These are phyloP conservation scores for Urocitellus parryii DNA, from an alignment of 2,113 vertebrate species.

Conservation along the genomic window DNA sequence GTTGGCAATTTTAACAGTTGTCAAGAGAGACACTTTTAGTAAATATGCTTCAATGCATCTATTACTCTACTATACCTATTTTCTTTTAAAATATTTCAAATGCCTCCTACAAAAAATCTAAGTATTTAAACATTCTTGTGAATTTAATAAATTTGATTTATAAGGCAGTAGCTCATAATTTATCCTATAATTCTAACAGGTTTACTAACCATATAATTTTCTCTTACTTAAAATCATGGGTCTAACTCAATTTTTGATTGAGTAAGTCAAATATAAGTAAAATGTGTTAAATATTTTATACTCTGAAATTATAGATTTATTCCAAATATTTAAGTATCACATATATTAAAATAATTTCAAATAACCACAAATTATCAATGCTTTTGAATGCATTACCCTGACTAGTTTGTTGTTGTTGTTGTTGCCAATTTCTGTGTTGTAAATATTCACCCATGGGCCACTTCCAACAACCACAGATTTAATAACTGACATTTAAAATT, in stretches of 20 bases:
- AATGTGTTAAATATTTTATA: neutral
- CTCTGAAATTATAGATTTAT: neutral
- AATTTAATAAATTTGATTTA: neutral
- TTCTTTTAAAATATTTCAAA: slow-evolving; percentile 37
- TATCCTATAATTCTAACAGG: neutral
- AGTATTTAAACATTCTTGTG: neutral
- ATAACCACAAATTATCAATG: neutral
- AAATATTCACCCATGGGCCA: neutral
- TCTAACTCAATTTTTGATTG: neutral
- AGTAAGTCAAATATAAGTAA: neutral
- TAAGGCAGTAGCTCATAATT: neutral
- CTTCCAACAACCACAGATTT: neutral
- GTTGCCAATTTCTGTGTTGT: neutral
- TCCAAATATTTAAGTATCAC: neutral
- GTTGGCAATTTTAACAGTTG: neutral
- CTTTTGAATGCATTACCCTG: neutral
- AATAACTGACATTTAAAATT: neutral
- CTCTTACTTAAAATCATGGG: neutral
- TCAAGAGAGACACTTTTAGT: neutral
- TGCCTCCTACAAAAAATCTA: neutral
- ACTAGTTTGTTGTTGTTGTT: neutral
- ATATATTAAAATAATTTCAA: neutral
- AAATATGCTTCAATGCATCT: neutral
- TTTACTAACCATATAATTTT: neutral
- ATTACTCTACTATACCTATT: neutral